A percentile compares a stretch with the other conserved stretches of the same genome.
phyloP scores from a whole-genome alignment of 2,888 invertebrate species.

The Drosophila peninsularis region DNA sequence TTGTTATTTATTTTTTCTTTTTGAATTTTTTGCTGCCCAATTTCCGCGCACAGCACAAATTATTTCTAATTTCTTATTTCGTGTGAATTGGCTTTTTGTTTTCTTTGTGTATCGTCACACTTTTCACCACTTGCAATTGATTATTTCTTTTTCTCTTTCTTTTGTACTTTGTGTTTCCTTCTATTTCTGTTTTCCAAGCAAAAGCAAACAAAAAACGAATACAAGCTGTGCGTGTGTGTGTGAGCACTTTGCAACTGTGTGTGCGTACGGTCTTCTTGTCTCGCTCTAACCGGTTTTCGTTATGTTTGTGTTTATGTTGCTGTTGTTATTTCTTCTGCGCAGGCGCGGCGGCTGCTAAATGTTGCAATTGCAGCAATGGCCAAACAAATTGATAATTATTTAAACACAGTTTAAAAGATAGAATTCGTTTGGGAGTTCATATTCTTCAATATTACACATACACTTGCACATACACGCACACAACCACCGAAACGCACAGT shows the following conservation, averaged over 20 bases:
- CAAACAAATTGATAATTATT: constrained; percentile 49
- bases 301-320: constrained; percentile 59
- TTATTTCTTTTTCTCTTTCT: constrained; percentile 21
- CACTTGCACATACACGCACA: constrained; percentile 8
- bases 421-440: constrained; percentile 33
- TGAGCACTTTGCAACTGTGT: constrained; percentile 16
- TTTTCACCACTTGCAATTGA: constrained; percentile 48
- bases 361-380: constrained; percentile 42
- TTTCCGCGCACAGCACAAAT: constrained; percentile 37
- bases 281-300: constrained; percentile 63
- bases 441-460: constrained; percentile 3
- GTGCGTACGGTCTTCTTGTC: constrained; percentile 27
- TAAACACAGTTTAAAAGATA: constrained; percentile 37
- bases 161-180: constrained; percentile 37
- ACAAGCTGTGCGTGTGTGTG: constrained; percentile 17
- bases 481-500: constrained; percentile 20
- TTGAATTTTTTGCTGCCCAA: constrained; percentile 6
- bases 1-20: neutral
- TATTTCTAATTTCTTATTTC: constrained; percentile 33
- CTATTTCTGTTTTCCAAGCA: constrained; percentile 55
- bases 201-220: constrained; percentile 48
- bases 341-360: constrained; percentile 43
- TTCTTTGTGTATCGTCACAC: constrained; percentile 43
- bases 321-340: constrained; percentile 44
- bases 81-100: constrained; percentile 36